Evolutionary conservation across 2,888 invertebrate species (phyloP), one percentile per base, ranked within the genome.

Genomic region (Bugula neritina): DNA sequence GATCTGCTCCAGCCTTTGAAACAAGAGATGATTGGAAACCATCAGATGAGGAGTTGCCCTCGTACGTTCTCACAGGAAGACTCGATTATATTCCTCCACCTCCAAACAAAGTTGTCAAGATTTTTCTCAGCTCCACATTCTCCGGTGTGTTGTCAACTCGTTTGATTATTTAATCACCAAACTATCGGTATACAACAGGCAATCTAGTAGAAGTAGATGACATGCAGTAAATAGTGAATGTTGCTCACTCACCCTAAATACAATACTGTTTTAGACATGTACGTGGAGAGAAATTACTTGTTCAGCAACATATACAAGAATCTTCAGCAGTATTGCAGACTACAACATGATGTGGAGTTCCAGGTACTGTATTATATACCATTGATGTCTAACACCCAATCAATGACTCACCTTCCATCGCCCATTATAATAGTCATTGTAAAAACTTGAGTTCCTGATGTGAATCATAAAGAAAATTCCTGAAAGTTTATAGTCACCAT

Each of bases 271-370:
- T 2, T 52, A 70, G 70, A 70, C 31, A 70, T 70, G 70, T 70
- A 70, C 70, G 54, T 70, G 5, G 70, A 70, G 54, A 34, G 70
- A 43, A 70, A 70, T 29, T 43, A 43, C 31, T 31, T 70, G 27
- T 70, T 54, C 23, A 70, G 23, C 5, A 2, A 70, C n/a, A 31
- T 70, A 5, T 70, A 70, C 54, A n/a, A n/a, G 17, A 17, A 29
- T 21, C 43, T 70, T 2, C 70, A 70, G 52, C 21, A 27, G 70
- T 70, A 27, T 43, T 70, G 70, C 31, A 21, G 29, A 23, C n/a
- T 27, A n/a, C 5, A 70, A 29, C 52, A 70, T 52, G 31, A 43
- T 23, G 3, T 70, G 3, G 70, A 70, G 52, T 70, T 70, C 23
- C 70, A 70, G 70, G 70, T 70, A 23, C 21, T 21, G 21, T 52